Conservation (phyloP, 2,888 invertebrate species). For the Criorhina ranunculi region DNA sequence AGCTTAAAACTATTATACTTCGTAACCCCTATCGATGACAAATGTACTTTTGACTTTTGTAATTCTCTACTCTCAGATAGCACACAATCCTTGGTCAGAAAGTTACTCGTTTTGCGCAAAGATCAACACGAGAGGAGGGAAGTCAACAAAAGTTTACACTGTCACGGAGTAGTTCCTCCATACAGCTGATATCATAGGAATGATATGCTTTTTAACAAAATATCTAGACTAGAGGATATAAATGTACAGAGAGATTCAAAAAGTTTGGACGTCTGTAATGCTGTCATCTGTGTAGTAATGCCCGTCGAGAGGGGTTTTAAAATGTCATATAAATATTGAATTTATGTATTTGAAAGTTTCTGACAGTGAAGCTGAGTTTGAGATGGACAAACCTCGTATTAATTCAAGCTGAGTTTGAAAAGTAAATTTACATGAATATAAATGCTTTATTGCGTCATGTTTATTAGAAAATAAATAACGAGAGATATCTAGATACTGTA, state of each 20-base stretch:
- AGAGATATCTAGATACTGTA: no score
- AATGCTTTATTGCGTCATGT: no score
- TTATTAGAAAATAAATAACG: no score
- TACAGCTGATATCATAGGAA: slow-evolving; percentile 47
- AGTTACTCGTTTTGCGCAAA: slow-evolving; percentile 50
- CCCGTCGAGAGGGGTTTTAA: slow-evolving; percentile 10
- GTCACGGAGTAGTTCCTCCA: slow-evolving; percentile 26
- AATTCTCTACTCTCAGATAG: slow-evolving; percentile 23
- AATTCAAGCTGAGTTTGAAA: not conserved
- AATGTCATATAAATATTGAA: slow-evolving; percentile 16
- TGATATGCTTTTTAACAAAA: slow-evolving; percentile 49
- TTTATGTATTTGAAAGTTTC: not conserved
- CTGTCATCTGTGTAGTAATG: slow-evolving; percentile 28
- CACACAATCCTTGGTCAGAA: slow-evolving; percentile 49
- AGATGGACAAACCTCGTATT: not conserved
- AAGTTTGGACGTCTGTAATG: slow-evolving; percentile 45
- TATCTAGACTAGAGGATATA: slow-evolving; percentile 35
- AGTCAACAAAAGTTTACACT: slow-evolving; percentile 64
- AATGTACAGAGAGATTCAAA: slow-evolving; percentile 28
- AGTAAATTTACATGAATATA: not conserved
- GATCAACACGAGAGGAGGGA: slow-evolving; percentile 28
- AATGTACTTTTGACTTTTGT: slow-evolving; percentile 62
- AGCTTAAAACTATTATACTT: slow-evolving; percentile 39
- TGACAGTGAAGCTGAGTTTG: not conserved
- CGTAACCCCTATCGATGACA: slow-evolving; percentile 62